Base-by-base conservation (phyloP, 1,140 invertebrate species). In the Dendroctonus valens region DNA sequence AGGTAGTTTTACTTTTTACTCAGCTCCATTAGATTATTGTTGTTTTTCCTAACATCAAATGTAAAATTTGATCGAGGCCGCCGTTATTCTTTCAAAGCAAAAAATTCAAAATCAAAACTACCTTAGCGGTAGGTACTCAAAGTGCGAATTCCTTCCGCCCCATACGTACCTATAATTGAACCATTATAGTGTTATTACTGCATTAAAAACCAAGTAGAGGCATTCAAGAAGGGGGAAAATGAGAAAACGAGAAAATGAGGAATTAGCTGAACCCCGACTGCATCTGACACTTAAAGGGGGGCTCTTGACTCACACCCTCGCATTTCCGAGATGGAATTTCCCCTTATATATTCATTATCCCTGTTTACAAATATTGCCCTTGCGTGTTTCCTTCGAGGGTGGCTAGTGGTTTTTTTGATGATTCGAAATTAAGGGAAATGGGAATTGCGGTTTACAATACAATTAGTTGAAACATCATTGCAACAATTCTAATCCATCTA, bases 281-380 rank as follows among this genome's bases (percentile, higher is more conserved):
- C 12, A 7, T 14, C 48, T 50, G 48, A 50, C 48, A 50, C 48
- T 50, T 50, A 12, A 14, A 50, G 48, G 48, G 48, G 7, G 48
- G 8, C 48, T 12, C 48, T 50, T 50, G 48, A 50, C 48, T 50
- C 48, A 14, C 48, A 11, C 48, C 48, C 48, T 12, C 48, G 26
- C 26, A 15, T 50, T 50, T 50, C 48, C 48, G 48, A 50, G 48
- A 50, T 50, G 26, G 48, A 50, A 50, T 50, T 50, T 50, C 48
- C 48, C n/a, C 8, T 14, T 12, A 50, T 50, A 50, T 46, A 46
- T 46, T 46, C 42, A 46, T 46, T 14, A 50, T 14, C 7, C 12
- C 26, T 50, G 48, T 14, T 50, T 50, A 50, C 48, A 50, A 50
- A 50, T 50, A 50, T 46, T 46, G 42, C 48, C 7, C 7, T 50